These are phyloP conservation scores for Subacronicta megacephala DNA, from an alignment of 2,888 invertebrate genomes.

Conservation along the genomic window DNA sequence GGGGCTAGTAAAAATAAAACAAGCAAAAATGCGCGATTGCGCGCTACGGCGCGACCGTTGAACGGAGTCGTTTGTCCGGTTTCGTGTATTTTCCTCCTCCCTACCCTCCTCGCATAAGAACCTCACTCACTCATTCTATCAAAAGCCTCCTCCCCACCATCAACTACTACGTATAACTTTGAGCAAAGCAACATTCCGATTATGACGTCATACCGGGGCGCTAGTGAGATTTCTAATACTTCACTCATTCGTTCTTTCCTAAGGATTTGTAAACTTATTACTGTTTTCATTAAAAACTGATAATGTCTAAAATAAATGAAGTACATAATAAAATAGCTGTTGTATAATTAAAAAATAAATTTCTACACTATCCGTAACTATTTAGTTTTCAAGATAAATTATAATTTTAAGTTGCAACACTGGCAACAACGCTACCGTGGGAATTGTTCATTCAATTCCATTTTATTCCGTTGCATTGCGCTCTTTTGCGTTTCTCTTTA, in stretches of 20 bases:
- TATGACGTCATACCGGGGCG: constrained; percentile 33
- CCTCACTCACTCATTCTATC: constrained; percentile 62
- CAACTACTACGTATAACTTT: too few relatives aligned
- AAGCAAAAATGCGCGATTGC: constrained; percentile 83
- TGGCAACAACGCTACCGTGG: constrained; percentile 43
- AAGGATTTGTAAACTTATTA: not conserved
- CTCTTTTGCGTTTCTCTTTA: constrained; percentile 35
- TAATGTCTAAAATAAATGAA: not conserved
- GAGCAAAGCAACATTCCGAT: constrained; percentile 3
- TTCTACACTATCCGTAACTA: not conserved
- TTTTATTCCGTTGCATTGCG: constrained; percentile 38
- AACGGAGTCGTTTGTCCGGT: constrained; percentile 87
- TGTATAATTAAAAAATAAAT: too few relatives aligned
- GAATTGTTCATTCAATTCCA: constrained; percentile 39
- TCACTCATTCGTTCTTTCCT: constrained; percentile 52
- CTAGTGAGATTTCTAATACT: constrained; percentile 17
- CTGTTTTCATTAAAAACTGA: not conserved
- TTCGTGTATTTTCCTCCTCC: constrained; percentile 69
- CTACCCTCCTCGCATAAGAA: constrained; percentile 66
- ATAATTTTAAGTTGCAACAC: constrained; percentile 51
- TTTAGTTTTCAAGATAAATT: constrained; percentile 2
- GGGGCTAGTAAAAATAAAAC: constrained; percentile 78
- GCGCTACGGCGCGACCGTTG: constrained; percentile 86
- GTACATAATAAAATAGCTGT: too few relatives aligned
- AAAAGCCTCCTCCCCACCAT: constrained; percentile 78